phyloP scores from a whole-genome alignment of 2,888 invertebrate genomes.

The Dexiosoma caninum region DNA sequence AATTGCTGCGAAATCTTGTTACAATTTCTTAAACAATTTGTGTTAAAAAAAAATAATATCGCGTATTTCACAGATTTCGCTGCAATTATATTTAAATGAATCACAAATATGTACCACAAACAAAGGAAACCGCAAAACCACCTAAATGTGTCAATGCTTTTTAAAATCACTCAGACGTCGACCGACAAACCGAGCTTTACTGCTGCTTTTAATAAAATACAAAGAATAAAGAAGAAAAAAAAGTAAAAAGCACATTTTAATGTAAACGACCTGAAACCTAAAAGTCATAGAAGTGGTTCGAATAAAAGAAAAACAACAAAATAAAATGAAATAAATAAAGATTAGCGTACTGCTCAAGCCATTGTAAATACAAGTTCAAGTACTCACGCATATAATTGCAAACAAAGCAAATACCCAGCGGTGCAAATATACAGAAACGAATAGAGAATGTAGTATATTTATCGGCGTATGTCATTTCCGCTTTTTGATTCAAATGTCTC shows the following conservation, averaged over 20 bases:
- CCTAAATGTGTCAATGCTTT: slow-evolving; percentile 42
- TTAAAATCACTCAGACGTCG: slow-evolving; percentile 18
- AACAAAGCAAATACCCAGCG: background rate
- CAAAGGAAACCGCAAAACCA: slow-evolving; percentile 23
- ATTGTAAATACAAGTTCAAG: background rate
- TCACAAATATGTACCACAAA: slow-evolving; percentile 2
- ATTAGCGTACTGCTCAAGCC: slow-evolving; percentile 11
- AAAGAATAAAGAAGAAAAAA: background rate
- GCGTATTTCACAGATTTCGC: too few species aligned
- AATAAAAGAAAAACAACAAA: too few species aligned
- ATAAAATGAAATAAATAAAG: slow-evolving; percentile 6
- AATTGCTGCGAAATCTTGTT: too few species aligned
- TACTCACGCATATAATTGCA: background rate
- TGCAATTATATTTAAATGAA: background rate
- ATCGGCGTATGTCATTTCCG: too few species aligned
- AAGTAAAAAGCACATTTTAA: background rate
- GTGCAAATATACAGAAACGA: too few species aligned
- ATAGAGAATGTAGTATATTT: too few species aligned
- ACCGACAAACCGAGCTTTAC: slow-evolving; percentile 46
- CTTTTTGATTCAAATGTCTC: too few species aligned
- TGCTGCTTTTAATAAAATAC: too few species aligned
- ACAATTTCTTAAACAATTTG: too few species aligned
- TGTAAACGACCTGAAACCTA: slow-evolving; percentile 39
- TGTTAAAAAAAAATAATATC: too few species aligned
- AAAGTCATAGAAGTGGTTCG: background rate